Evolutionary conservation across 2,888 invertebrate genomes (phyloP).

Genomic region (Mactromeris polynyma): DNA sequence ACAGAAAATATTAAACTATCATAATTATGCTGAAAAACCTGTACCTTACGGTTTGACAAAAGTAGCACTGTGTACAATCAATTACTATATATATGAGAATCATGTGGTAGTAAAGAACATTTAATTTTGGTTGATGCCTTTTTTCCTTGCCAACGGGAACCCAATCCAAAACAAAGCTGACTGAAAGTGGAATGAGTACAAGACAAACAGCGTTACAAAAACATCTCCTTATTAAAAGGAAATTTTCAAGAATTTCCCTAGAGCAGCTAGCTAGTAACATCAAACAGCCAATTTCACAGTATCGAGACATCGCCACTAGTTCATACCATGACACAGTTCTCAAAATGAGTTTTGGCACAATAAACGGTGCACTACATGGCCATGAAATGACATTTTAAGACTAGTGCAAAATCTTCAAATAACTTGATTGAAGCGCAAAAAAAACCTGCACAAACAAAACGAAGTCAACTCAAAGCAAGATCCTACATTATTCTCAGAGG

Average conservation of each 20-base stretch:
- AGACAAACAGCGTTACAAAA: background rate
- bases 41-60: too few species aligned
- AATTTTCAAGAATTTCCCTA: constrained; percentile 9
- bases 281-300: background rate
- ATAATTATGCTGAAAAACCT: too few species aligned
- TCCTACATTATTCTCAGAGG: background rate
- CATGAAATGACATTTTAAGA: background rate
- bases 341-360: background rate
- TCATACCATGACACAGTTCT: background rate
- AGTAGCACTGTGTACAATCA: too few species aligned
- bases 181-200: background rate
- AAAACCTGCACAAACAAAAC: background rate
- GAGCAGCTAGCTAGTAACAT: background rate
- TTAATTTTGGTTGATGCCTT: background rate
- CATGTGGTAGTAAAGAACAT: background rate
- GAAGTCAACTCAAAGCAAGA: background rate
- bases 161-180: background rate
- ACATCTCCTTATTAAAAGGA: background rate
- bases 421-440: background rate
- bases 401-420: background rate
- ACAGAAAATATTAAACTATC: too few species aligned
- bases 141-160: background rate
- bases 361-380: background rate
- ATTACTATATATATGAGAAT: too few species aligned
- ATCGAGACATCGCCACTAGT: background rate